These are phyloP conservation scores for Laticauda colubrina DNA, from an alignment of 2,113 vertebrate genomes.

Conservation along the genomic window DNA sequence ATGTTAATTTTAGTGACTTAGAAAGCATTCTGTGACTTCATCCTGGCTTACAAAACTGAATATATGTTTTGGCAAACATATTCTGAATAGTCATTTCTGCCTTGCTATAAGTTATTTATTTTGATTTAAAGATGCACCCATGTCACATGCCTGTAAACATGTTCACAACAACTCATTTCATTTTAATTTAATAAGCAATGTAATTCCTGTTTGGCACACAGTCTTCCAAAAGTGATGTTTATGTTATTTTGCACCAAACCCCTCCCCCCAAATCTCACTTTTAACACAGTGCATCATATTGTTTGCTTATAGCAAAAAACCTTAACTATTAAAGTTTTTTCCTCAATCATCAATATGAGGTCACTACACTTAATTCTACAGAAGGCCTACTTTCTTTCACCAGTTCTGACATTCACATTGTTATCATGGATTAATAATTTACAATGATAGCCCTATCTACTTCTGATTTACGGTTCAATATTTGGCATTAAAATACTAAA, in stretches of 20 bases:
- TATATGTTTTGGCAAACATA: background rate
- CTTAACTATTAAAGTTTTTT: background rate
- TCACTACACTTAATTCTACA: background rate
- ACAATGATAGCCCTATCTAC: background rate
- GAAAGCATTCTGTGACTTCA: background rate
- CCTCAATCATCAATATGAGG: slow-evolving; percentile 2
- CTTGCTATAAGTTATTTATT: background rate
- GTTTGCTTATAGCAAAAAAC: background rate
- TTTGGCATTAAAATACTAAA: slow-evolving; percentile 30
- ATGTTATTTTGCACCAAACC: background rate
- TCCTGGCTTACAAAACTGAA: background rate
- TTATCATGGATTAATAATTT: slow-evolving; percentile 11
- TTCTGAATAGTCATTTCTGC: background rate
- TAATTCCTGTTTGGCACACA: background rate
- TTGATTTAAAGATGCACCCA: background rate
- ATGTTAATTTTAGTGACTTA: background rate
- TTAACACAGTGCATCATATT: background rate
- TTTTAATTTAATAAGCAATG: background rate
- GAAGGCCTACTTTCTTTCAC: slow-evolving; percentile 14
- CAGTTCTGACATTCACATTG: slow-evolving; percentile 8
- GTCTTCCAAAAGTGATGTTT: background rate
- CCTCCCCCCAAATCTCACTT: background rate
- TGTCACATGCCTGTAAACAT: background rate
- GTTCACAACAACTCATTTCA: background rate
- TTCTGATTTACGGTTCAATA: slow-evolving; percentile 20